phyloP scores from a whole-genome alignment of 2,113 vertebrate species.

The Gobius niger region DNA sequence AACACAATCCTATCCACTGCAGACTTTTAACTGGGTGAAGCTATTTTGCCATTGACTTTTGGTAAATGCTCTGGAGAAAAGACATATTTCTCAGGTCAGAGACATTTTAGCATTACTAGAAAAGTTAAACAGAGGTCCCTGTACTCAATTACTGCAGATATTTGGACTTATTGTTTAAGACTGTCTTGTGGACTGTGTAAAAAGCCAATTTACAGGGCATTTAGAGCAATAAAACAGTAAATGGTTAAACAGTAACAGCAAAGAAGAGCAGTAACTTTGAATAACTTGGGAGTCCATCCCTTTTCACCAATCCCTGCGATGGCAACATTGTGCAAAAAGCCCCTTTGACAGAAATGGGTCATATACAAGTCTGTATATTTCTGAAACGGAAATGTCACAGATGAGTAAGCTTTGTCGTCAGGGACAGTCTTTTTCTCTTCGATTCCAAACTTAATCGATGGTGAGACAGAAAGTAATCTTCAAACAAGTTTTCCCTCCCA shows the following conservation, averaged over 20 bases:
- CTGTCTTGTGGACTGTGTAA: no score
- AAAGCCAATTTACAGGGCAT: no score
- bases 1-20: not conserved
- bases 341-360: slow-evolving; percentile 1
- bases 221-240: no score
- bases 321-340: not conserved
- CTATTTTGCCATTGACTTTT: not conserved
- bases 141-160: no score
- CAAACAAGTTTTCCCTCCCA: not conserved
- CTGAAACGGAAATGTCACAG: not conserved
- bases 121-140: no score
- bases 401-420: not conserved
- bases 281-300: not conserved
- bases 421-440: not conserved
- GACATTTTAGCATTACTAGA: no score
- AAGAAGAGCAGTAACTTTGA: no score
- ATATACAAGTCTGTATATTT: not conserved
- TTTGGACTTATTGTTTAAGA: no score
- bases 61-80: not conserved
- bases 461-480: not conserved
- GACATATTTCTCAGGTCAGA: not conserved
- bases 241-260: no score
- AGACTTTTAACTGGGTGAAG: not conserved
- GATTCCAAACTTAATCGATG: not conserved
- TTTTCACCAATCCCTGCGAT: not conserved